phyloP scores from a whole-genome alignment of 2,888 invertebrate genomes.

The Aphelenchoides bicaudatus region DNA sequence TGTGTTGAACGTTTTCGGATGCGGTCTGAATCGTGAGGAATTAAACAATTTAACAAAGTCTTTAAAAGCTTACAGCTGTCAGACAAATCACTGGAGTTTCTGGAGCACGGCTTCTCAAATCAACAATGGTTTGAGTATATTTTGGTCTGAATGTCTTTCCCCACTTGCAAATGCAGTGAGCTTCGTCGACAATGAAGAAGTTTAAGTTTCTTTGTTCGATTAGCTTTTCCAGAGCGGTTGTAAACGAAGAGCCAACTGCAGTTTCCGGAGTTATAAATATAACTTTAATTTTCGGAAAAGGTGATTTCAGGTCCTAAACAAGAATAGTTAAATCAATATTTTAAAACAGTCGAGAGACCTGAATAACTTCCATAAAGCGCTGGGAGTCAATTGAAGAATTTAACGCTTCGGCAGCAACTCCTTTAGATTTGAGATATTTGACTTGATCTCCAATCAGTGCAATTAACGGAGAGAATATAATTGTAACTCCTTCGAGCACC shows the following conservation, averaged over 20 bases:
- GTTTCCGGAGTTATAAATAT: conserved; percentile 96
- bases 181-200: conserved; percentile 88
- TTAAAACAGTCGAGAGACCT: conserved; percentile 43
- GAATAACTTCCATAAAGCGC: conserved; percentile 75
- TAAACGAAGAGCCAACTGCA: conserved; percentile 70
- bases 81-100: conserved; percentile 76
- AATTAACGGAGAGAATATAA: conserved; percentile 91
- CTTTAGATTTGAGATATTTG: conserved; percentile 74
- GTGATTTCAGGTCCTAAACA: conserved; percentile 41
- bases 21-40: too few species aligned
- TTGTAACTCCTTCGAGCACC: conserved; percentile 72
- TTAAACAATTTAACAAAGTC: conserved; percentile 81
- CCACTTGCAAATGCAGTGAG: conserved; percentile 97
- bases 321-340: conserved; percentile 2
- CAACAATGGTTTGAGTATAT: not conserved
- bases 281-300: conserved; percentile 73
- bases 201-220: not conserved
- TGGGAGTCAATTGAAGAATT: conserved; percentile 81
- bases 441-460: conserved; percentile 93
- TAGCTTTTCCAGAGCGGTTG: conserved; percentile 2
- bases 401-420: conserved; percentile 79
- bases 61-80: conserved; percentile 27
- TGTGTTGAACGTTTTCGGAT: conserved; percentile 47
- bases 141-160: conserved; percentile 70
- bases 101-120: conserved; percentile 78